Percentiles rank a stretch among this genome's conserved stretches.
Evolutionary conservation across 2,797 vertebrate species (phyloP).

Genomic region (Lithobates pipiens): DNA sequence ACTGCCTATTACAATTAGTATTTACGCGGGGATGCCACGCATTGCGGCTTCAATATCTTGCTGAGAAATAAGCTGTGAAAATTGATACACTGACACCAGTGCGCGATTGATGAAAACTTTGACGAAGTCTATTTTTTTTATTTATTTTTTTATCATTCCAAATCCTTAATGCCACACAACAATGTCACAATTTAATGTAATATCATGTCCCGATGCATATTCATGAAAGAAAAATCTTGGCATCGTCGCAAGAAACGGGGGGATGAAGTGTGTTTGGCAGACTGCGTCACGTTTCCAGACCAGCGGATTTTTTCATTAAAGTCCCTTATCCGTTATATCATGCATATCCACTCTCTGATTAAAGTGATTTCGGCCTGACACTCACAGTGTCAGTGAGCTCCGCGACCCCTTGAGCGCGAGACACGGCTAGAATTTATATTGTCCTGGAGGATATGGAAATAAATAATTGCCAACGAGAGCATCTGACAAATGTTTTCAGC

Average conservation of each 20-base stretch:
- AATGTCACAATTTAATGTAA: constrained; percentile 91
- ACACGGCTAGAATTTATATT: constrained; percentile 92
- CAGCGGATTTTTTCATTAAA: constrained; percentile 99
- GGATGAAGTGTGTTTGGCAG: constrained; percentile 93
- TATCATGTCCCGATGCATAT: constrained; percentile 91
- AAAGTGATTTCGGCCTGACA: constrained; percentile 99
- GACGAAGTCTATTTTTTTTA: constrained; percentile 67
- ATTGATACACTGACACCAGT: constrained; percentile 65
- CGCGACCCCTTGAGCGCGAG: constrained; percentile 83
- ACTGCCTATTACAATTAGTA: constrained; percentile 56
- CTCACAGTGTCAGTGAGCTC: constrained; percentile 98
- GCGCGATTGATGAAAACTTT: constrained; percentile 74
- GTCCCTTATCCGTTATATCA: constrained; percentile 99
- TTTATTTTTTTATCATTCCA: constrained; percentile 71
- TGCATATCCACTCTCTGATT: constrained; percentile 99
- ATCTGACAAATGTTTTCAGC: neutral
- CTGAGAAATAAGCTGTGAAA: constrained; percentile 63
- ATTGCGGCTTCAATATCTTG: constrained; percentile 64
- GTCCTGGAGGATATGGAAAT: constrained; percentile 65
- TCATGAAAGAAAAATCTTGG: constrained; percentile 88
- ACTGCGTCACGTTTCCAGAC: constrained; percentile 99
- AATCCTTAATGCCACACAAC: constrained; percentile 79
- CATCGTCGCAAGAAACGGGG: constrained; percentile 82
- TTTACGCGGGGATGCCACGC: constrained; percentile 26
- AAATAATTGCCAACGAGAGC: neutral